Conservation (phyloP, 2,888 invertebrate species). For the Tenthredo amoena region DNA sequence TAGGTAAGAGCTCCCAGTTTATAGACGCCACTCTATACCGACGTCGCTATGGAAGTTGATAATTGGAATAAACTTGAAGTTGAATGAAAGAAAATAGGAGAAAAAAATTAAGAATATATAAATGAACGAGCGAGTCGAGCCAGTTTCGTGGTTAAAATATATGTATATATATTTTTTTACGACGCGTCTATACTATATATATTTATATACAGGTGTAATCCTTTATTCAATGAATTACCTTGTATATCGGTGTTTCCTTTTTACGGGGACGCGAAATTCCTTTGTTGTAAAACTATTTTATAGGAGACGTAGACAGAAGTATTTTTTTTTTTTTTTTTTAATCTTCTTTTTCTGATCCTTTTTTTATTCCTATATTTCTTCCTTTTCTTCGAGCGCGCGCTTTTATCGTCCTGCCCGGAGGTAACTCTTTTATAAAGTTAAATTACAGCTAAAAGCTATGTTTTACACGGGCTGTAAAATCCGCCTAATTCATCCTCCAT, state of each 20-base stretch:
- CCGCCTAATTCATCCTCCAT: slow-evolving; percentile 37
- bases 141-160: background rate
- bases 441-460: slow-evolving; percentile 74
- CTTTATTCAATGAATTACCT: slow-evolving; percentile 22
- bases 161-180: background rate
- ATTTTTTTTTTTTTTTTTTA: slow-evolving; percentile 55
- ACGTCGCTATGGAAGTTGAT: background rate
- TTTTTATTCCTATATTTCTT: background rate
- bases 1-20: background rate
- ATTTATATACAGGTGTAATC: background rate
- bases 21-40: background rate
- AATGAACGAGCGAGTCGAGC: background rate
- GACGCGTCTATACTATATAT: background rate
- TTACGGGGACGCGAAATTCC: slow-evolving; percentile 77
- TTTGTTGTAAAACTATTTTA: slow-evolving; percentile 75
- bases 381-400: background rate
- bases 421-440: slow-evolving; percentile 66
- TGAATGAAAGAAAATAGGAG: background rate
- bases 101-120: background rate
- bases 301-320: slow-evolving; percentile 72
- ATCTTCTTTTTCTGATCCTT: background rate
- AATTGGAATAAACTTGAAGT: background rate
- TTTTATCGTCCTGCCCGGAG: slow-evolving; percentile 26
- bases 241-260: slow-evolving; percentile 49
- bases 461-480: slow-evolving; percentile 66